Evolutionary conservation across 2,888 invertebrate genomes (phyloP).

Genomic region (Eremobia ochroleuca): DNA sequence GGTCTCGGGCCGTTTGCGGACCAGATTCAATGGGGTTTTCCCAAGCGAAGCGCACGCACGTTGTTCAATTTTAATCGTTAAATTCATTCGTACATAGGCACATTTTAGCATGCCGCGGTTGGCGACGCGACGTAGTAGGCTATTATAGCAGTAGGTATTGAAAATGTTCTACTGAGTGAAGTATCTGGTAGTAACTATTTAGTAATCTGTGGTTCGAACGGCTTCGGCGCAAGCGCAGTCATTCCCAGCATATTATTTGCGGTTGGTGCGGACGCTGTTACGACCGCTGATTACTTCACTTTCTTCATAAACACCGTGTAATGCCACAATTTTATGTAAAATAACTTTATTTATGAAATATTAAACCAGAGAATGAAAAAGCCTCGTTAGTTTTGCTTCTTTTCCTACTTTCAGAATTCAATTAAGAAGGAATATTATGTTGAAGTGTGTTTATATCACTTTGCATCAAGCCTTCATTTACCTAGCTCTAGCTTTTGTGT

Average conservation of each 20-base stretch:
- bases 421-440: not conserved
- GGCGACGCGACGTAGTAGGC: too few species aligned
- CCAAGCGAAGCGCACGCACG: too few species aligned
- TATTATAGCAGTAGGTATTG: too few species aligned
- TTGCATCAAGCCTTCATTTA: not conserved
- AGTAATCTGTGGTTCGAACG: too few species aligned
- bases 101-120: too few species aligned
- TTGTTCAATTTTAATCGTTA: too few species aligned
- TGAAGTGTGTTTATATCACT: not conserved
- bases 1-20: too few species aligned
- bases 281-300: constrained; percentile 79
- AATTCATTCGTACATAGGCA: too few species aligned
- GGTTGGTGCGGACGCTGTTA: constrained; percentile 76
- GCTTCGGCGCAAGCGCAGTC: constrained; percentile 42
- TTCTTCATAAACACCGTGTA: constrained; percentile 73
- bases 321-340: constrained; percentile 36
- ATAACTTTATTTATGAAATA: constrained; percentile 11
- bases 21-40: too few species aligned
- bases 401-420: not conserved
- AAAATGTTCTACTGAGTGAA: too few species aligned
- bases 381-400: not conserved
- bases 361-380: not conserved
- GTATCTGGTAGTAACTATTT: too few species aligned
- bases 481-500: not conserved
- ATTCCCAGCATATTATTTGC: constrained; percentile 77